These are phyloP conservation scores for Drosophila mimica DNA, from an alignment of 2,888 invertebrate genomes.

Conservation along the genomic window DNA sequence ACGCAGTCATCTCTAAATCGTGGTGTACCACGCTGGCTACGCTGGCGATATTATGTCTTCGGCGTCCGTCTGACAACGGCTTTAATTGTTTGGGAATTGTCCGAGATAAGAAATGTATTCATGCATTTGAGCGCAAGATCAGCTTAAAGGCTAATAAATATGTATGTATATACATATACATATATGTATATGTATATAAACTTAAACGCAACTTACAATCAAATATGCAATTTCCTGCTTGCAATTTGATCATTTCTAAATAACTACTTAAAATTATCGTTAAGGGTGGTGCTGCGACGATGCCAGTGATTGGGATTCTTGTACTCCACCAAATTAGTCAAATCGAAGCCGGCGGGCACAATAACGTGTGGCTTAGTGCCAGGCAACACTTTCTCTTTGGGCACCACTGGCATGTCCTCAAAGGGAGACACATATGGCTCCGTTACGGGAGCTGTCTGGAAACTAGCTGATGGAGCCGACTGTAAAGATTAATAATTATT, in stretches of 20 bases:
- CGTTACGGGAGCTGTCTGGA: not conserved
- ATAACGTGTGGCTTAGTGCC: not conserved
- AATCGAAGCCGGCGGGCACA: conserved; percentile 60
- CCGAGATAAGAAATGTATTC: conserved; percentile 42
- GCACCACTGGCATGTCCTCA: conserved; percentile 5
- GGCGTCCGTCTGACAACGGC: conserved; percentile 63
- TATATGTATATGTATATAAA: not conserved
- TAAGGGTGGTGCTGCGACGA: conserved; percentile 37
- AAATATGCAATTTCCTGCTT: conserved; percentile 22
- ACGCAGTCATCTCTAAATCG: conserved; percentile 13
- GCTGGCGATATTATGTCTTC: conserved; percentile 76
- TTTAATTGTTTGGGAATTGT: conserved; percentile 45
- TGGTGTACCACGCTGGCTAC: conserved; percentile 47
- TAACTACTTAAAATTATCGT: conserved; percentile 25
- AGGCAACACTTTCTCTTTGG: not conserved
- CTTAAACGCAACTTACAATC: conserved; percentile 10
- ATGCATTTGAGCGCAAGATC: conserved; percentile 10
- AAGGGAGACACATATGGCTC: conserved; percentile 56
- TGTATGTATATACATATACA: not conserved
- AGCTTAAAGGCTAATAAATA: conserved; percentile 9
- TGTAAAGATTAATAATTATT: not conserved
- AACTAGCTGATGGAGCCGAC: not conserved
- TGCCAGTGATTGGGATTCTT: conserved; percentile 63
- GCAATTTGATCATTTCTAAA: not conserved
- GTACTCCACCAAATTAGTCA: conserved; percentile 37